Evolutionary conservation across 2,888 invertebrate species (phyloP).

Genomic region (Lampropteryx suffumata): DNA sequence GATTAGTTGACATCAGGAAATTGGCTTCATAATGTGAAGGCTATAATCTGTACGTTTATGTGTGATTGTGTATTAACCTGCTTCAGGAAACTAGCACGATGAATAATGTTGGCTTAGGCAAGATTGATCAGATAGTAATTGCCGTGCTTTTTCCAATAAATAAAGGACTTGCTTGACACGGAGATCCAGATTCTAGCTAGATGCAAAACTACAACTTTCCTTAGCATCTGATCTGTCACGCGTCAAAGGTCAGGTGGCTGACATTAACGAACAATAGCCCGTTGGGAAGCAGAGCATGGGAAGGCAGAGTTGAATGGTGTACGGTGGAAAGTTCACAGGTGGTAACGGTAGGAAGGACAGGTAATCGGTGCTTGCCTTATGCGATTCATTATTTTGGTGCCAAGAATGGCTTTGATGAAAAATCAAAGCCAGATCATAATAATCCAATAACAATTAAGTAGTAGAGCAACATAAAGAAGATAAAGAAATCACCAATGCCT

Average conservation of each 20-base stretch:
- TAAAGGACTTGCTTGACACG: not conserved
- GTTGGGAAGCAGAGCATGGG: constrained; percentile 73
- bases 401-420: constrained; percentile 1
- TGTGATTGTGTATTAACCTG: no score
- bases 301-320: constrained; percentile 57
- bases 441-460: no score
- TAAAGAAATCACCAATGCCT: no score
- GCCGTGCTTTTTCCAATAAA: not conserved
- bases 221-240: constrained; percentile 53
- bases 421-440: not conserved
- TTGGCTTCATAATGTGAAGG: no score
- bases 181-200: constrained; percentile 15
- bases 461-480: no score
- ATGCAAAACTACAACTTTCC: constrained; percentile 33
- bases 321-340: constrained; percentile 49
- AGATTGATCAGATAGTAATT: no score
- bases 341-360: constrained; percentile 28
- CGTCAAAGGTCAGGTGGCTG: constrained; percentile 61
- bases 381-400: constrained; percentile 8
- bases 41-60: no score
- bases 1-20: not conserved
- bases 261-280: constrained; percentile 61
- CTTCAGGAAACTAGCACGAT: no score
- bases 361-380: constrained; percentile 9
- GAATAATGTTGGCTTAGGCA: no score